Evolutionary conservation across 2,113 vertebrate genomes (phyloP).

Genomic region (Epinephelus moara): DNA sequence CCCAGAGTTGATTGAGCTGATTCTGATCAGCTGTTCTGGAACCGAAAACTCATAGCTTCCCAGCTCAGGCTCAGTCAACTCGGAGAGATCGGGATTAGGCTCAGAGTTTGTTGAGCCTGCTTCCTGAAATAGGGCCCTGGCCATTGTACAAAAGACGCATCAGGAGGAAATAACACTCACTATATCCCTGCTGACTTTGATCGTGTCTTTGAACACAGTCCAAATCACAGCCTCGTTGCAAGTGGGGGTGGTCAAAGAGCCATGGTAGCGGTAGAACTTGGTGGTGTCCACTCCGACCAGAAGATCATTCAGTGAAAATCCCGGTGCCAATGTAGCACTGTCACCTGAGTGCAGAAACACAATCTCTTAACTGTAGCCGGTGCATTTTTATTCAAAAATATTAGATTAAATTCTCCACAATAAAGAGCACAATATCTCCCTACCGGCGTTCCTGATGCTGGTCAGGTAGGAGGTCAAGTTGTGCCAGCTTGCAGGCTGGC

Average conservation of each 20-base stretch:
- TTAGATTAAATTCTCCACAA: too few relatives aligned
- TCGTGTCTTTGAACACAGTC: constrained; percentile 82
- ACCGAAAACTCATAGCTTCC: too few relatives aligned
- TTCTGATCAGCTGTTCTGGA: too few relatives aligned
- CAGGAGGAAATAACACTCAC: constrained; percentile 55
- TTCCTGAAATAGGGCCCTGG: too few relatives aligned
- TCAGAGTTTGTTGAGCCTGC: too few relatives aligned
- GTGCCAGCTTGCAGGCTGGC: constrained; percentile 69
- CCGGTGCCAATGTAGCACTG: accelerated
- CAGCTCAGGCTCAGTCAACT: too few relatives aligned
- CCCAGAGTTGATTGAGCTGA: too few relatives aligned
- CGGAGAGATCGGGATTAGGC: too few relatives aligned
- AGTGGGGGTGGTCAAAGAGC: constrained; percentile 80
- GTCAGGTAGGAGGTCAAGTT: constrained; percentile 63
- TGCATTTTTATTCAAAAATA: not conserved
- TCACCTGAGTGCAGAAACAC: constrained; percentile 44
- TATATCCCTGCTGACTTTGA: constrained; percentile 78
- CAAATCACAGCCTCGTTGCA: constrained; percentile 83
- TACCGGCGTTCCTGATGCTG: constrained; percentile 61
- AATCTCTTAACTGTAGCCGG: not conserved
- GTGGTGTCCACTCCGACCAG: constrained; percentile 57
- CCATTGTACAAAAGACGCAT: too few relatives aligned
- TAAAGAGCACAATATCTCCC: not conserved
- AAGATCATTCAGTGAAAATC: constrained; percentile 69
- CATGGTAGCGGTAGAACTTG: constrained; percentile 81